These are phyloP conservation scores for Coreius guichenoti DNA, from an alignment of 2,797 vertebrate genomes.

Conservation along the genomic window DNA sequence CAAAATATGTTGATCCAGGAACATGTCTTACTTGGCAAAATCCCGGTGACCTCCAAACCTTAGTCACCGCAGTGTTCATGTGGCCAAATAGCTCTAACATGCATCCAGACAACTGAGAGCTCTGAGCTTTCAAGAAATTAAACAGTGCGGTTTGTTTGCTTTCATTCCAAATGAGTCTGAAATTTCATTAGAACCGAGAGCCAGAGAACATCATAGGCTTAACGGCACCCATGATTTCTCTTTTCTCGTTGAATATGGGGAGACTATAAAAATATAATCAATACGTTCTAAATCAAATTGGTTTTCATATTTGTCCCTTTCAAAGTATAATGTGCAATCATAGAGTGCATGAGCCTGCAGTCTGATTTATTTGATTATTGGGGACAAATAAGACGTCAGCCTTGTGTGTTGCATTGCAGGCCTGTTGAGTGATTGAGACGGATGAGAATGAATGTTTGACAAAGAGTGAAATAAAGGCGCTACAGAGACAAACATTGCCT, in stretches of 20 bases:
- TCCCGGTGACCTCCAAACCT: background rate
- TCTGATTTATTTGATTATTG: constrained; percentile 35
- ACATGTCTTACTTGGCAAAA: too few species aligned
- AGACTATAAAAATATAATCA: constrained; percentile 37
- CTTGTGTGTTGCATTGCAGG: constrained; percentile 12
- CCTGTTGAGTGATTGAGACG: constrained; percentile 21
- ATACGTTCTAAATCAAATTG: constrained; percentile 34
- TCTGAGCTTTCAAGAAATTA: constrained; percentile 26
- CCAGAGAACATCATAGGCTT: background rate
- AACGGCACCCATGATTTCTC: constrained; percentile 21
- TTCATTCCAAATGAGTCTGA: constrained; percentile 22
- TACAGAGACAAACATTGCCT: constrained; percentile 12
- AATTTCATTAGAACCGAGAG: constrained; percentile 33
- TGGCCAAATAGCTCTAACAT: background rate
- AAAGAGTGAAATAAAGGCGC: constrained; percentile 28
- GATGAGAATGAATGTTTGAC: constrained; percentile 30
- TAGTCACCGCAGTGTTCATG: background rate
- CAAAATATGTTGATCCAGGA: too few species aligned
- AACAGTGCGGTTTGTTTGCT: constrained; percentile 32
- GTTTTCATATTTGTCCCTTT: constrained; percentile 18
- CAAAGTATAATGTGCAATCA: constrained; percentile 35
- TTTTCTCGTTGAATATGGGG: constrained; percentile 15
- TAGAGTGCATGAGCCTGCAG: constrained; percentile 8
- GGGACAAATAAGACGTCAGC: constrained; percentile 1
- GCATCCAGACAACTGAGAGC: background rate